A percentile compares a stretch with the other conserved stretches of the same genome.
These are phyloP conservation scores for Channa maculata DNA, from an alignment of 2,113 vertebrate species.

Conservation along the genomic window DNA sequence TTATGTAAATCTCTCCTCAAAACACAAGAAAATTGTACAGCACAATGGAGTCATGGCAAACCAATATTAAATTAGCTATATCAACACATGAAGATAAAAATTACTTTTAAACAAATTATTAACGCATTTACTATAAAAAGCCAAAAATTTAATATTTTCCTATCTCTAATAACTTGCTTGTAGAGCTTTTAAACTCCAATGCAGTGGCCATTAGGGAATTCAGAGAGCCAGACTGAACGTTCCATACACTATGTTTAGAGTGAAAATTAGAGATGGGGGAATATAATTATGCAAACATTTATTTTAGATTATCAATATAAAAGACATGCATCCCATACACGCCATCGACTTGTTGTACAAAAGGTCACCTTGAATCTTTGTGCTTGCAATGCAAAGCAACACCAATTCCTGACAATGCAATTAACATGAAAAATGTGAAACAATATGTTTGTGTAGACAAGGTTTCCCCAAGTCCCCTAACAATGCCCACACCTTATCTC, in stretches of 20 bases:
- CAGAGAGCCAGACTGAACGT: neutral
- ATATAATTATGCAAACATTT: neutral
- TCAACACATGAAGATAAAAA: neutral
- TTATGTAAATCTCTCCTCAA: neutral
- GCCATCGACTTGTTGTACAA: slow-evolving; percentile 3
- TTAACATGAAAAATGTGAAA: slow-evolving; percentile 81
- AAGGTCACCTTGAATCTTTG: slow-evolving; percentile 71
- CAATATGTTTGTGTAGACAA: slow-evolving; percentile 63
- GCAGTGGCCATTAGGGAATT: neutral
- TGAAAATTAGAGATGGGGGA: no score
- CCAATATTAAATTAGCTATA: no score
- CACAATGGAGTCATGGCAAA: neutral
- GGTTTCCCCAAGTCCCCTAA: slow-evolving; percentile 52
- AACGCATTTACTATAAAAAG: neutral
- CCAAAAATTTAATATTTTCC: neutral
- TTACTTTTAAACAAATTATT: neutral
- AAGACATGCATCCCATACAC: slow-evolving; percentile 11
- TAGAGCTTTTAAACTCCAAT: no score
- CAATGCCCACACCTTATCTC: slow-evolving; percentile 70
- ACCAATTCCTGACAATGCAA: slow-evolving; percentile 72
- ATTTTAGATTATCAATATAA: neutral
- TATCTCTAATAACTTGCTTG: no score
- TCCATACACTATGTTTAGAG: no score
- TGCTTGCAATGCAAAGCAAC: slow-evolving; percentile 57
- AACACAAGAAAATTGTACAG: neutral